These are phyloP conservation scores for Colius striatus DNA, from an alignment of 2,113 vertebrate species.

Conservation along the genomic window DNA sequence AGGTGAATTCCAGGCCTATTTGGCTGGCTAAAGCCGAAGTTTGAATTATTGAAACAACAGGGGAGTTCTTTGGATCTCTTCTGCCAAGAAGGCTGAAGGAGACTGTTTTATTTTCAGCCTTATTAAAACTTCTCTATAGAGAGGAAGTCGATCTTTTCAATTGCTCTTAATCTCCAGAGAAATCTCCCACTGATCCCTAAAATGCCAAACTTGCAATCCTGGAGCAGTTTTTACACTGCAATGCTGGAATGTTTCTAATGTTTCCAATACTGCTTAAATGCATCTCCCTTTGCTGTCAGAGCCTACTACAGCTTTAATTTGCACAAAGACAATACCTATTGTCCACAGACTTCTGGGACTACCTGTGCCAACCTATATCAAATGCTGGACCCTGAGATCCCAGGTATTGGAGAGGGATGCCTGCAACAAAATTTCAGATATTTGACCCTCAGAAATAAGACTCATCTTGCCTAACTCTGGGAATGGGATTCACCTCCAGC, in stretches of 20 bases:
- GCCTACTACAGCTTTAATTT: not conserved
- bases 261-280: conserved; percentile 32
- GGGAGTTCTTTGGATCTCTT: conserved; percentile 11
- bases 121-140: conserved; percentile 69
- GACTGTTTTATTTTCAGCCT: conserved; percentile 65
- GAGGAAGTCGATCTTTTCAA: conserved; percentile 66
- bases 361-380: not conserved
- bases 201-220: conserved; percentile 60
- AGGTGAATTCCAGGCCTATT: conserved; percentile 65
- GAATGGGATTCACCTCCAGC: not conserved
- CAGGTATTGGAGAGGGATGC: fast-evolving
- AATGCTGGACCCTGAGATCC: not conserved
- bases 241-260: conserved; percentile 4
- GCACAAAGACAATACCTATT: not conserved
- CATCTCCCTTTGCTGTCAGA: conserved; percentile 2
- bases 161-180: conserved; percentile 68
- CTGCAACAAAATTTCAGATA: not conserved
- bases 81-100: conserved; percentile 16
- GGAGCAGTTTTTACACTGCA: conserved; percentile 51
- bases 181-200: conserved; percentile 67
- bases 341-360: not conserved
- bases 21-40: conserved; percentile 50
- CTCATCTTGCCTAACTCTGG: not conserved
- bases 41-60: conserved; percentile 65
- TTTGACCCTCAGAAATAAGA: not conserved